Evolutionary conservation across 2,888 invertebrate species (phyloP), one percentile per base, ranked within the genome.

Genomic region (Drosophila infuscata): DNA sequence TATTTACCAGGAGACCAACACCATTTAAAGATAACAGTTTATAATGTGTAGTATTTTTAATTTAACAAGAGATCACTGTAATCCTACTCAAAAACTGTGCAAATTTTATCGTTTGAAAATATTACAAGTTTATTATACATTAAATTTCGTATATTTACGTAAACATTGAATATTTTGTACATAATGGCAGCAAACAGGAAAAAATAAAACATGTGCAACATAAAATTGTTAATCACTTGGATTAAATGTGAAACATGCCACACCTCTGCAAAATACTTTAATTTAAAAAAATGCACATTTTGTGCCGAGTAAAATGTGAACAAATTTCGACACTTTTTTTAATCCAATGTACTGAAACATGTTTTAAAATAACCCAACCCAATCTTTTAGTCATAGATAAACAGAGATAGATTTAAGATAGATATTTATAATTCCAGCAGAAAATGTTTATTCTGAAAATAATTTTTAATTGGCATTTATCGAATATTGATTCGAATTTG

Each of bases 121-220:
- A 62, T 61, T 29, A 66, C 62, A 62, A 66, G 56, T 76, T 63
- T 60, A n/a, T n/a, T n/a, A n/a, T 74, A 73, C 64, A 61, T 73
- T 32, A 35, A 49, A 63, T 66, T 69, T 48, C 57, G 80, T 61
- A 53, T 75, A 82, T 88, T 88, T 86, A 87, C 79, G 82, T 84
- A 89, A 72, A 49, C 81, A 81, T 79, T 83, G 74, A 78, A 75
- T 80, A 83, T 75, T 74, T 71, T 70, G 78, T 70, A 64, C 48
- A 64, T 53, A 65, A 68, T 30, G 41, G n/a, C 29, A 20, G 33
- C 20, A 41, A 48, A 20, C 7, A 58, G 25, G 29, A 52, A 60
- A 74, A 65, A 49, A 58, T 62, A 65, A 73, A 73, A 61, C 70
- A 74, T 74, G 63, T 65, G 64, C 38, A 63, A 60, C 80, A 69